Evolutionary conservation across 2,888 invertebrate genomes (phyloP).

Genomic region (Caenorhabditis sp.): DNA sequence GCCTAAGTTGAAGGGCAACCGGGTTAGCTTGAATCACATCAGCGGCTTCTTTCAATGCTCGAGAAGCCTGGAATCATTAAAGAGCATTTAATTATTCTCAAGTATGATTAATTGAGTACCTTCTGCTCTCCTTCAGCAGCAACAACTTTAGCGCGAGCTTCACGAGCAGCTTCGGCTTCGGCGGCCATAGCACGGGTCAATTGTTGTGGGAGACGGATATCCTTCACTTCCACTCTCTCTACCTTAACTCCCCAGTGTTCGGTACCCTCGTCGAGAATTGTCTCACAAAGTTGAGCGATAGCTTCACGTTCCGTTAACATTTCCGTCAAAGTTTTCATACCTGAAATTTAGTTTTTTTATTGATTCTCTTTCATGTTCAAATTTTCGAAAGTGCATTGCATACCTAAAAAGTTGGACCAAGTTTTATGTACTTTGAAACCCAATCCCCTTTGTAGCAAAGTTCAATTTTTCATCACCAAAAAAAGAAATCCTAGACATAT

Average conservation of each 20-base stretch:
- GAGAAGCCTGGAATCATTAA: too few species aligned
- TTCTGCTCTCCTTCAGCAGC: conserved; percentile 75
- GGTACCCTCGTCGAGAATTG: conserved; percentile 71
- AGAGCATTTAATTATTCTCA: conserved; percentile 70
- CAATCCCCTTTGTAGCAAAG: neutral
- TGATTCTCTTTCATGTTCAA: too few species aligned
- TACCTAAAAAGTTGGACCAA: neutral
- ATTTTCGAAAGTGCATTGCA: neutral
- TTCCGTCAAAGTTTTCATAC: conserved; percentile 93
- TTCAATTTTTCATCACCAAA: neutral
- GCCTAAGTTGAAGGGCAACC: conserved; percentile 78
- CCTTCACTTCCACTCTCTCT: conserved; percentile 75
- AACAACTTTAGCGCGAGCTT: conserved; percentile 81
- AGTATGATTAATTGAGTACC: neutral
- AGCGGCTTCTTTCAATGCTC: conserved; percentile 85
- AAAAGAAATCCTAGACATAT: too few species aligned
- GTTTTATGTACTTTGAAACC: neutral
- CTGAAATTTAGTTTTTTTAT: conserved; percentile 71
- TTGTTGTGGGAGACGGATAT: conserved; percentile 81
- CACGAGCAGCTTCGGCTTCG: conserved; percentile 83
- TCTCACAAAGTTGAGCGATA: conserved; percentile 71
- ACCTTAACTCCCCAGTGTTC: conserved; percentile 72
- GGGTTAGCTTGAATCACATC: conserved; percentile 80
- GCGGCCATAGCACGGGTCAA: conserved; percentile 85
- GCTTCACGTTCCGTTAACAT: conserved; percentile 91